Evolutionary conservation across 2,113 vertebrate species (phyloP).

Genomic region (Hymenochirus boettgeri): DNA sequence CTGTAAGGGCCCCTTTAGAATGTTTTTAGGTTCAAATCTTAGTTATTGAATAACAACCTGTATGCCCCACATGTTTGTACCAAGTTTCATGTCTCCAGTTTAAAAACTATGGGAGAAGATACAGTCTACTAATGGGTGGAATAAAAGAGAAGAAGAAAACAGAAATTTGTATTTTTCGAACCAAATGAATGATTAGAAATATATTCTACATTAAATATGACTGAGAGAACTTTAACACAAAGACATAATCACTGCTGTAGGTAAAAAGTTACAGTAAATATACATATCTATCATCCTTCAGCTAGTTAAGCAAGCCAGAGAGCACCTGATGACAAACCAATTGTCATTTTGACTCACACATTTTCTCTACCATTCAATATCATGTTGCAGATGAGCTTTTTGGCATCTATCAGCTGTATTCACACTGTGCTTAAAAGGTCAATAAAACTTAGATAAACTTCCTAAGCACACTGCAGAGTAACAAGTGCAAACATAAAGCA

Average conservation of each 20-base stretch:
- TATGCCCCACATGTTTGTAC: no score
- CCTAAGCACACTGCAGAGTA: background rate
- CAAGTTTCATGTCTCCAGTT: no score
- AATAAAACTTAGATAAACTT: constrained; percentile 18
- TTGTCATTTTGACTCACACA: constrained; percentile 18
- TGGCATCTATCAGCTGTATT: background rate
- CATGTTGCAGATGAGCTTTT: background rate
- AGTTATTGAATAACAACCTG: no score
- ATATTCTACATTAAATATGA: constrained; percentile 26
- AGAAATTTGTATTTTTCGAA: no score
- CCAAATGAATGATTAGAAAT: no score
- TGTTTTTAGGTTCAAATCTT: no score
- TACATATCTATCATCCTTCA: constrained; percentile 26
- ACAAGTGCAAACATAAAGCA: constrained; percentile 19
- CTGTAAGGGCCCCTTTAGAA: no score
- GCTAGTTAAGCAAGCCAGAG: constrained; percentile 15
- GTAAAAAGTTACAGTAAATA: constrained; percentile 17
- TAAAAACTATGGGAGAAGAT: no score
- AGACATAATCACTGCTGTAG: constrained; percentile 25
- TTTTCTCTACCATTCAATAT: background rate
- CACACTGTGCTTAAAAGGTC: constrained; percentile 10
- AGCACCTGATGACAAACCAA: constrained; percentile 16
- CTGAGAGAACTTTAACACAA: background rate
- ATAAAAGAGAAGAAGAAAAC: no score
- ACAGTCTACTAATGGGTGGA: no score